These are phyloP conservation scores for Aphaenogaster rudis DNA, from an alignment of 1,140 invertebrate species.

Conservation along the genomic window DNA sequence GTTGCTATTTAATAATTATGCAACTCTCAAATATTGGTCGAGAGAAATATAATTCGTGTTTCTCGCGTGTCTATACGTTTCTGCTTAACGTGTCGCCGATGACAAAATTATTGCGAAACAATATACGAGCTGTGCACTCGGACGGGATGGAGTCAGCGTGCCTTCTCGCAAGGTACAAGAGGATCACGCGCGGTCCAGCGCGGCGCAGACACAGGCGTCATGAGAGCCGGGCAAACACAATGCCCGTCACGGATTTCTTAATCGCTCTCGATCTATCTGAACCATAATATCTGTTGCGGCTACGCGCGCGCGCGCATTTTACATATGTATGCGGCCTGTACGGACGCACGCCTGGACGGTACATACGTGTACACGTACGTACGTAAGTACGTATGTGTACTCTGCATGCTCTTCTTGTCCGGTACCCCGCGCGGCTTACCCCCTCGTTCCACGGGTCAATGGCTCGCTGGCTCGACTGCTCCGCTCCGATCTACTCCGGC, in stretches of 20 bases:
- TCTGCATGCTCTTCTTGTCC: conserved; percentile 53
- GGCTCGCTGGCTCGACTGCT: conserved; percentile 73
- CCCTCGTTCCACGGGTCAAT: conserved; percentile 81
- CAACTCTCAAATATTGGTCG: background rate
- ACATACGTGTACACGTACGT: conserved; percentile 10
- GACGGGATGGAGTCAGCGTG: conserved; percentile 6
- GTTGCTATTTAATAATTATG: background rate
- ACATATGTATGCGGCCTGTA: conserved; percentile 41
- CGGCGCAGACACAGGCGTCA: conserved; percentile 55
- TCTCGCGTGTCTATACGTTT: background rate
- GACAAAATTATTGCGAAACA: conserved; percentile 18
- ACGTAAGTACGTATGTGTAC: conserved; percentile 23
- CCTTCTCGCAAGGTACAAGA: conserved; percentile 34
- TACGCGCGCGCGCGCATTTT: conserved; percentile 44
- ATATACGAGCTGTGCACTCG: background rate
- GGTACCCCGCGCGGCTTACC: conserved; percentile 70
- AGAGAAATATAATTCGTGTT: background rate
- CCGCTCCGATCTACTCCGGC: conserved; percentile 68
- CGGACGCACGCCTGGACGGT: conserved; percentile 31
- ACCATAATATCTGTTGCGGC: conserved; percentile 76
- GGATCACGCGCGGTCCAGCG: conserved; percentile 27
- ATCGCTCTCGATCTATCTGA: conserved; percentile 85
- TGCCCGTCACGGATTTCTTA: conserved; percentile 86
- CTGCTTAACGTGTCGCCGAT: background rate
- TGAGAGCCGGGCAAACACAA: conserved; percentile 80